Conservation (phyloP, 2,113 vertebrate species). For the Albula goreensis region DNA sequence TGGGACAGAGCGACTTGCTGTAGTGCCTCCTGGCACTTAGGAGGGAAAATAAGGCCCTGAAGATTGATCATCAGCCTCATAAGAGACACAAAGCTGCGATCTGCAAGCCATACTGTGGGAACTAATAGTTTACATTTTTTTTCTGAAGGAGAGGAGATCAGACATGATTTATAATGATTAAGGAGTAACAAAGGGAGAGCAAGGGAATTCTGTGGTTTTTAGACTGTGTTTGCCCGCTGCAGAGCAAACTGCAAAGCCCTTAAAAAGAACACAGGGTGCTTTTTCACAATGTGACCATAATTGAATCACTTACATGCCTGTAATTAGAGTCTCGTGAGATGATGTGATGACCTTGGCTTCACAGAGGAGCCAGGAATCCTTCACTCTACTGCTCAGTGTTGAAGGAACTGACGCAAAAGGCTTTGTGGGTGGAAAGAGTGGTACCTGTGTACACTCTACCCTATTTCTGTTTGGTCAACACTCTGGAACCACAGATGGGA, state of each 20-base stretch:
- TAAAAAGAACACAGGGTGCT: neutral
- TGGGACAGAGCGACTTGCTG: neutral
- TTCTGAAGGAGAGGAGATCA: slow-evolving; percentile 9
- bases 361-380: neutral
- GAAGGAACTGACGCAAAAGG: neutral
- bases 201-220: neutral
- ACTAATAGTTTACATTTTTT: slow-evolving; percentile 4
- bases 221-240: neutral
- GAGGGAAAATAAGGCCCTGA: neutral
- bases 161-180: slow-evolving; percentile 9
- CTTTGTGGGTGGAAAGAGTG: neutral
- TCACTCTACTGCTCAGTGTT: neutral
- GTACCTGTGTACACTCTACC: neutral
- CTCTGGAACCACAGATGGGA: neutral
- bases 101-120: neutral
- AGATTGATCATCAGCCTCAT: neutral
- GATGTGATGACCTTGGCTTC: neutral
- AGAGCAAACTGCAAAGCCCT: neutral
- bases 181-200: neutral
- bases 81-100: neutral
- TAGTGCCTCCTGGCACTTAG: neutral
- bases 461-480: neutral
- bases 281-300: neutral
- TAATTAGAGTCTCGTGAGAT: neutral
- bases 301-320: neutral